Evolutionary conservation across 2,888 invertebrate species (phyloP), one percentile per base, ranked within the genome.

Genomic region (Aphidius colemani): DNA sequence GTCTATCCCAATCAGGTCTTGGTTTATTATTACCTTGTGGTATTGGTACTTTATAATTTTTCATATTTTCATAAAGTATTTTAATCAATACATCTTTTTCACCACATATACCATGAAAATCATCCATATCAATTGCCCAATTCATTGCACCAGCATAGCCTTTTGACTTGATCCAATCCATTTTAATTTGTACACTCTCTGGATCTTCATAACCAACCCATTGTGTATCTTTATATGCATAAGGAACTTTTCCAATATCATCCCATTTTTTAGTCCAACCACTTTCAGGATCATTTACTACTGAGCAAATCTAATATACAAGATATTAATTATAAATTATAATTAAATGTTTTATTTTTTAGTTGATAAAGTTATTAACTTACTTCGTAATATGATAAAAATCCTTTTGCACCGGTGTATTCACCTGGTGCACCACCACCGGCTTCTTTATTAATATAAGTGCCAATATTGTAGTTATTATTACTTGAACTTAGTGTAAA

Each of bases 101-200:
- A 0, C 95, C 95, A 74, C 95, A 95, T 1, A 93, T 78, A 0
- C 94, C 94, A 64, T 87, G 86, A 79, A 94, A 95, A 80, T 95
- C 95, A 66, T 96, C 95, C 94, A 95, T 94, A 71, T 93, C 93
- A 55, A 95, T 90, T 39, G 95, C 95, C 95, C 95, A 95, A 13
- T 89, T 91, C 95, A 95, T 95, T 1, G 93, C 94, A 0, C 95
- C 95, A 0, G 90, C 90, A 74, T 92, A 92, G 0, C 94, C 93
- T 78, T 90, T 92, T 63, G 87, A 75, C 77, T 91, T 93, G 71
- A 95, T 92, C 85, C 88, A 95, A 78, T 95, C 90, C 93, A 95
- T 93, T 85, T 96, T 96, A 72, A 93, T 91, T 79, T 92, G 90
- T 0, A 95, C 86, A 71, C 94, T 94, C 74, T 86, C 86, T 0